Base-by-base conservation (phyloP, 2,113 vertebrate species). In the Caranx melampygus region DNA sequence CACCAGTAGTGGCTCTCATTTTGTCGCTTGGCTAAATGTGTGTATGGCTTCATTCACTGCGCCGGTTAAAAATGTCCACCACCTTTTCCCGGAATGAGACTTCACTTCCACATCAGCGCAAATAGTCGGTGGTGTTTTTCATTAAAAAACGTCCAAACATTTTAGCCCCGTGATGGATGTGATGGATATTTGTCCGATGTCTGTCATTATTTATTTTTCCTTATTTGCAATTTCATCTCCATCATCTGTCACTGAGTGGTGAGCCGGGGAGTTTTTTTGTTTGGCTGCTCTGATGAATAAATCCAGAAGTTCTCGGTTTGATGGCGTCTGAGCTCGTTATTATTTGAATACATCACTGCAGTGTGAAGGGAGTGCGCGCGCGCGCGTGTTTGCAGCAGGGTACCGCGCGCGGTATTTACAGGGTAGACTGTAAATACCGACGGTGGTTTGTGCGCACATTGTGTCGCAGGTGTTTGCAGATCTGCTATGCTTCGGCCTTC, bases 161-260 rank as follows among this genome's bases (percentile, higher is more conserved):
- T 85, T 84, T 8, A 79, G 26, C 85, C 74, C 74, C 75, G 78
- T 47, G 77, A 79, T 83, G 82, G 81, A 81, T 81, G 52, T 55
- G n/a, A 55, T 26, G n/a, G 52, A 55, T 55, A 26, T 26, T 55
- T 55, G 52, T 55, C 62, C 65, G 59, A 72, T 79, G 52, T 78
- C 78, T 14, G 69, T 85, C 62, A 72, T 20, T 75, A 65, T 86
- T 82, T 84, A 26, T 79, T 81, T 80, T 66, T 40, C 33, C 37
- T 9, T 54, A 69, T 83, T 89, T 87, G 11, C 62, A 45, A 76
- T 77, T 81, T 69, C 26, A 63, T 82, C 74, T 79, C 52, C 45
- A 31, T 20, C 63, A 42, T 88, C 87, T 80, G 79, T 89, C 90
- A 85, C 12, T 76, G 34, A 63, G 78, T 68, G 74, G 85, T 87